A percentile compares a stretch with the other conserved stretches of the same genome.
Evolutionary conservation across 2,888 invertebrate species (phyloP).

Genomic region (Spisula subtruncata): DNA sequence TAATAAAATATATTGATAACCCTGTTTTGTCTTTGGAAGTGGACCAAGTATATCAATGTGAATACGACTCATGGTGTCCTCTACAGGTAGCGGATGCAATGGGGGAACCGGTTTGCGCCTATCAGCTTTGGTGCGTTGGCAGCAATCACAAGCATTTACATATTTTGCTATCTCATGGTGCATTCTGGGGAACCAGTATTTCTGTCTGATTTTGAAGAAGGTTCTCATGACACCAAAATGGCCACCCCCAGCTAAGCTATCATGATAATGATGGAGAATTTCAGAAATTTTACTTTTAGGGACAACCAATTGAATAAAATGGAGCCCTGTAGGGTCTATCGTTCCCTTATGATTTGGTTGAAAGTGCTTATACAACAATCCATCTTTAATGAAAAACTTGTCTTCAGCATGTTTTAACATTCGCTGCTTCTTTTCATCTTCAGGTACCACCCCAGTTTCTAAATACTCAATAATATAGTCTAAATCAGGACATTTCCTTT

Average conservation of each 20-base stretch:
- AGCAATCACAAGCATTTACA: constrained; percentile 38
- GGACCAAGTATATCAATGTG: constrained; percentile 57
- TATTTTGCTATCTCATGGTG: constrained; percentile 35
- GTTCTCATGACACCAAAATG: neutral
- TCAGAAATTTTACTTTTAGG: constrained; percentile 36
- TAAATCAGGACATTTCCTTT: constrained; percentile 28
- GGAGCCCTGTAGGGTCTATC: constrained; percentile 1
- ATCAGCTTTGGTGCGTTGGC: constrained; percentile 44
- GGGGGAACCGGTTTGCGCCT: constrained; percentile 55
- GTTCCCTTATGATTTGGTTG: constrained; percentile 27
- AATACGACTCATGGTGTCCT: constrained; percentile 23
- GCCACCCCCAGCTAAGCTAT: constrained; percentile 22
- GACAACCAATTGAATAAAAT: constrained; percentile 2
- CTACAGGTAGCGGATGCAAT: constrained; percentile 32
- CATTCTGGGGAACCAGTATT: constrained; percentile 50
- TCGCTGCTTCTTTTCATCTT: constrained; percentile 23
- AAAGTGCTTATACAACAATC: neutral
- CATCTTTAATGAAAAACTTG: constrained; percentile 32
- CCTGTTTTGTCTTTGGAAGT: constrained; percentile 1
- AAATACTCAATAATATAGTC: constrained; percentile 29
- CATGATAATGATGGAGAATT: constrained; percentile 50
- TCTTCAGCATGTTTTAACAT: constrained; percentile 29
- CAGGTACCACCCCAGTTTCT: constrained; percentile 28
- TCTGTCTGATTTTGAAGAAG: constrained; percentile 24
- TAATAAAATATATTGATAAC: constrained; percentile 51